Conservation (phyloP, 2,888 invertebrate species). For the Glomeris marginata region DNA sequence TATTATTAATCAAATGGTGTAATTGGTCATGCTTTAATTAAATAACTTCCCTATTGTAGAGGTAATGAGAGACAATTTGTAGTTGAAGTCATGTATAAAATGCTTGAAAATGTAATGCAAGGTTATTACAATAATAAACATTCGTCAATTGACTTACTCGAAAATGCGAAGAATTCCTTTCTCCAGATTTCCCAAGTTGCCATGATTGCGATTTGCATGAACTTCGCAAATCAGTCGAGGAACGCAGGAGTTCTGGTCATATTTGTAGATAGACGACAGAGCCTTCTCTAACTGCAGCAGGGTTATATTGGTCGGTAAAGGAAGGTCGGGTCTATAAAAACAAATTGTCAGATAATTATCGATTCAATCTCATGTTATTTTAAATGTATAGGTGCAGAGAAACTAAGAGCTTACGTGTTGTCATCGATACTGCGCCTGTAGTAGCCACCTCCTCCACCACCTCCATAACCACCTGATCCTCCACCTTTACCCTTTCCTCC, state of each 20-base stretch:
- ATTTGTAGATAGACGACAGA: conserved; percentile 9
- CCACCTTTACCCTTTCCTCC: neutral
- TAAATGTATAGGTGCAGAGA: too few species aligned
- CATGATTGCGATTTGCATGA: conserved; percentile 8
- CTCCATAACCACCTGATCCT: neutral
- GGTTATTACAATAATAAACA: neutral
- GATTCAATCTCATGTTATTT: too few species aligned
- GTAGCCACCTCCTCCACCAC: conserved; percentile 3
- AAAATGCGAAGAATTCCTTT: conserved; percentile 12
- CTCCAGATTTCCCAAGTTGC: conserved; percentile 9
- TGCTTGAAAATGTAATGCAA: neutral
- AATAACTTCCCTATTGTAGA: too few species aligned
- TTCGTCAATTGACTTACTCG: conserved; percentile 5
- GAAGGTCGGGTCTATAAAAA: conserved; percentile 4
- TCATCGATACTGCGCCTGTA: conserved; percentile 11
- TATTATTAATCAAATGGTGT: too few species aligned
- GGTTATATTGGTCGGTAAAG: conserved; percentile 6
- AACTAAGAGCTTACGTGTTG: neutral
- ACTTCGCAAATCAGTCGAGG: conserved; percentile 15
- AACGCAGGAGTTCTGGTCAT: conserved; percentile 13
- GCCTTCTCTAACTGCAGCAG: conserved; percentile 12
- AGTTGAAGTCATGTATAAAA: neutral
- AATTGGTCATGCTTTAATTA: too few species aligned
- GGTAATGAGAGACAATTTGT: neutral
- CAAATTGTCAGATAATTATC: too few species aligned